These are phyloP conservation scores for Drosophila teissieri DNA, from an alignment of 1,140 invertebrate genomes.

Conservation along the genomic window DNA sequence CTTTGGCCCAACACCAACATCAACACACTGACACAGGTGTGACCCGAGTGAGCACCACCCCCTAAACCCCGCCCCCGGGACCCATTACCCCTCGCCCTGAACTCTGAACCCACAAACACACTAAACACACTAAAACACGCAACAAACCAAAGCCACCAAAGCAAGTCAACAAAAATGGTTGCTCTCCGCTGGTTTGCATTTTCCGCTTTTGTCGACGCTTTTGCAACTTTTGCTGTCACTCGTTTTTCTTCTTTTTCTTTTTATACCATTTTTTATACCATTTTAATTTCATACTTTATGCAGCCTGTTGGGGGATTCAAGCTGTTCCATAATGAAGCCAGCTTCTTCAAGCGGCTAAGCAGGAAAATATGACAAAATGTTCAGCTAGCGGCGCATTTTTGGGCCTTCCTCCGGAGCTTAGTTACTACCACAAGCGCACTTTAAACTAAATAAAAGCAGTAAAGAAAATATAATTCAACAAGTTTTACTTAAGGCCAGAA, in stretches of 20 bases:
- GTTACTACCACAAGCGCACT: slow-evolving; percentile 12
- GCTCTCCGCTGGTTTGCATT: slow-evolving; percentile 31
- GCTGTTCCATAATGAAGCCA: slow-evolving; percentile 66
- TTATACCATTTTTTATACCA: slow-evolving; percentile 35
- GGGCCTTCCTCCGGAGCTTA: slow-evolving; percentile 49
- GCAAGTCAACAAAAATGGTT: slow-evolving; percentile 53
- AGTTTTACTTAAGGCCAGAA: no score
- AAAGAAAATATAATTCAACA: neutral
- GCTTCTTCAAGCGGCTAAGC: slow-evolving; percentile 60
- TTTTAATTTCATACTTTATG: slow-evolving; percentile 71
- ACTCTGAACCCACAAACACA: neutral
- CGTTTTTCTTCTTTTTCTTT: slow-evolving; percentile 11
- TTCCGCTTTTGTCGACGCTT: slow-evolving; percentile 46
- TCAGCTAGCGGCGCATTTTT: slow-evolving; percentile 59
- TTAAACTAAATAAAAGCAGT: neutral
- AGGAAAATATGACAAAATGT: slow-evolving; percentile 71
- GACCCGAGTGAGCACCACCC: slow-evolving; percentile 7
- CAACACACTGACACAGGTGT: slow-evolving; percentile 36
- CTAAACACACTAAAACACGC: slow-evolving; percentile 9
- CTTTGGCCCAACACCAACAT: slow-evolving; percentile 40
- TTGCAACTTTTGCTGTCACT: slow-evolving; percentile 48
- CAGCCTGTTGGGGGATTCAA: slow-evolving; percentile 12
- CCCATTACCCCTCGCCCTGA: slow-evolving; percentile 11
- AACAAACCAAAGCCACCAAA: slow-evolving; percentile 37
- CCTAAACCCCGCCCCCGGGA: no score